Evolutionary conservation across 2,888 invertebrate genomes (phyloP).

Genomic region (Hydriomena furcata): DNA sequence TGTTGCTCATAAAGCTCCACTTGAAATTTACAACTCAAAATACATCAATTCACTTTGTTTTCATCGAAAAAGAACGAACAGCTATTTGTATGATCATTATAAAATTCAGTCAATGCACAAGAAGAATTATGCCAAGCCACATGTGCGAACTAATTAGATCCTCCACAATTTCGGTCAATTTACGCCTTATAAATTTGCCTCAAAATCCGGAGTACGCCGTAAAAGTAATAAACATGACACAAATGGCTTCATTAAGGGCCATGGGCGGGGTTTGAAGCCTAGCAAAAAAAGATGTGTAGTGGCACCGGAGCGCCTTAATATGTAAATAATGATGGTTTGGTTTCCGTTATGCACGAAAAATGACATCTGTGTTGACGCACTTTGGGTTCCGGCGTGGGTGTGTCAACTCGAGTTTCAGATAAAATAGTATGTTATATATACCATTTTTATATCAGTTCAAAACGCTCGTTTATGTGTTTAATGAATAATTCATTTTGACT

Average conservation of each 20-base stretch:
- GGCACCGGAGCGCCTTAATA: slow-evolving; percentile 62
- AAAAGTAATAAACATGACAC: slow-evolving; percentile 80
- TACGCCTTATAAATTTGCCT: slow-evolving; percentile 75
- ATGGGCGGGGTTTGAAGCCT: slow-evolving; percentile 66
- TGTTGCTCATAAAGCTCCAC: slow-evolving; percentile 12
- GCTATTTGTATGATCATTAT: slow-evolving; percentile 1
- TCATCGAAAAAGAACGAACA: background rate
- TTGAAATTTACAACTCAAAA: slow-evolving; percentile 9
- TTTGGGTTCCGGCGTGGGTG: slow-evolving; percentile 59
- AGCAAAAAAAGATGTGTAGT: slow-evolving; percentile 72
- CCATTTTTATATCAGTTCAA: slow-evolving; percentile 12
- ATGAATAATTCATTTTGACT: background rate
- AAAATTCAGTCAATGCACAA: slow-evolving; percentile 8
- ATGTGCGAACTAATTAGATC: slow-evolving; percentile 66
- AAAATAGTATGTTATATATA: slow-evolving; percentile 6
- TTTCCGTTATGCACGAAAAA: slow-evolving; percentile 71
- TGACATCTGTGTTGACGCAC: slow-evolving; percentile 62
- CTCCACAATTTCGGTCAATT: slow-evolving; percentile 73
- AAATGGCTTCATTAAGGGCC: slow-evolving; percentile 80
- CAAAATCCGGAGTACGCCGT: slow-evolving; percentile 76
- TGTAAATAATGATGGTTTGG: slow-evolving; percentile 75
- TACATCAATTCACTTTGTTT: background rate
- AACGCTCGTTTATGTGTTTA: slow-evolving; percentile 5
- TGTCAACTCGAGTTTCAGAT: slow-evolving; percentile 38
- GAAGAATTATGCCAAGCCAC: slow-evolving; percentile 27